phyloP scores from a whole-genome alignment of 1,140 invertebrate species.

The Dysdera silvatica region DNA sequence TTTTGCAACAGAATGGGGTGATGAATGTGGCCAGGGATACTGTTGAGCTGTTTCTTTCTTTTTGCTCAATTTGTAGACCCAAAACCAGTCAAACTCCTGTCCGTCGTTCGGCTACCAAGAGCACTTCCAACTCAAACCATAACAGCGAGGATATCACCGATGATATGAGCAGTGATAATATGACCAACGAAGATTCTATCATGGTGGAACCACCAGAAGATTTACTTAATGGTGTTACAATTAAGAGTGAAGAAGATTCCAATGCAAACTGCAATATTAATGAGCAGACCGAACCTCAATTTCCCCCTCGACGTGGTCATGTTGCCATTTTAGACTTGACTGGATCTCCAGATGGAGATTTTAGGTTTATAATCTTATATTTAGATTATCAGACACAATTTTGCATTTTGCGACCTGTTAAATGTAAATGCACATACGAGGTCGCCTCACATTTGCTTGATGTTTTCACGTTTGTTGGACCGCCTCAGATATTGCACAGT shows the following conservation, averaged over 20 bases:
- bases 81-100: too few species aligned
- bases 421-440: conserved; percentile 15
- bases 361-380: conserved; percentile 17
- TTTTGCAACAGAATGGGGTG: conserved; percentile 19
- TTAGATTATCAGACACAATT: conserved; percentile 19
- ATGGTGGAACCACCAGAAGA: too few species aligned
- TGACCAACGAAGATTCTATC: too few species aligned
- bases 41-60: conserved; percentile 21
- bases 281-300: neutral
- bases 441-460: conserved; percentile 12
- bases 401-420: conserved; percentile 8
- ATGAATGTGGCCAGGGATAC: conserved; percentile 21
- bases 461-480: conserved; percentile 9
- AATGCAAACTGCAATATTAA: too few species aligned
- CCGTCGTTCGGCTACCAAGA: too few species aligned
- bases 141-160: too few species aligned
- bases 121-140: too few species aligned
- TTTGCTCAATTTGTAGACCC: conserved; percentile 17
- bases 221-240: too few species aligned
- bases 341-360: conserved; percentile 14
- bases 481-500: conserved; percentile 25
- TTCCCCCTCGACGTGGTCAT: conserved; percentile 10
- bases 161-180: too few species aligned
- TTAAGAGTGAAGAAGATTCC: too few species aligned
- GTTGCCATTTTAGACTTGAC: conserved; percentile 17